phyloP scores from a whole-genome alignment of 2,797 vertebrate genomes.

The Simalia tracyae region DNA sequence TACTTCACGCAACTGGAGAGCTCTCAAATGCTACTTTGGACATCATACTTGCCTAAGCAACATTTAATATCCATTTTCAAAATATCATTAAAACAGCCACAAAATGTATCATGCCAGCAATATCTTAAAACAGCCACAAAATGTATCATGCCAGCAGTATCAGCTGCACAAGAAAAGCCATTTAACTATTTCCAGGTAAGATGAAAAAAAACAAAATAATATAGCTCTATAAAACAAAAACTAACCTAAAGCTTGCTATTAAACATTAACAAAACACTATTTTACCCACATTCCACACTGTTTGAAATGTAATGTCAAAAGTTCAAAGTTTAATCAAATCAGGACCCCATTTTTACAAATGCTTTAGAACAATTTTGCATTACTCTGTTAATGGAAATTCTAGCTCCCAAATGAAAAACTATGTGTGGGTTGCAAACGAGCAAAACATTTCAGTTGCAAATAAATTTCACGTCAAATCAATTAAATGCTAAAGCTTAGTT shows the following conservation, averaged over 20 bases:
- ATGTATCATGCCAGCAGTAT: not conserved
- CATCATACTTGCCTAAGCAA: not conserved
- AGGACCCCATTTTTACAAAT: not conserved
- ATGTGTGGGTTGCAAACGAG: not conserved
- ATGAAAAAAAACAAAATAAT: constrained; percentile 5
- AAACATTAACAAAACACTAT: constrained; percentile 9
- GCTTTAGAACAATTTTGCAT: constrained; percentile 32
- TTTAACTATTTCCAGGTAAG: constrained; percentile 10
- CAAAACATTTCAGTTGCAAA: constrained; percentile 10
- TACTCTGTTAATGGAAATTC: not conserved
- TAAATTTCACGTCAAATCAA: not conserved
- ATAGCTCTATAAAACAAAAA: constrained; percentile 8
- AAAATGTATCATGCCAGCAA: constrained; percentile 1
- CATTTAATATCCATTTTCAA: constrained; percentile 4
- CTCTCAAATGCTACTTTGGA: not conserved
- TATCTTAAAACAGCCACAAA: constrained; percentile 8
- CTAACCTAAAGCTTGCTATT: not conserved
- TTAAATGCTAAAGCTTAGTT: not conserved
- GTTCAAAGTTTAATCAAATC: constrained; percentile 20
- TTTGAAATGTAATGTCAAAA: constrained; percentile 9
- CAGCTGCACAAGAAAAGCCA: not conserved
- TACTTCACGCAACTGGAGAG: not conserved
- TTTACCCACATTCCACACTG: constrained; percentile 3
- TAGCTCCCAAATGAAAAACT: constrained; percentile 32
- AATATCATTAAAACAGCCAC: constrained; percentile 12